Percentiles rank a stretch among this genome's conserved stretches.
Conservation (phyloP, 2,797 vertebrate species). For the Gadopsis bispinosus region DNA sequence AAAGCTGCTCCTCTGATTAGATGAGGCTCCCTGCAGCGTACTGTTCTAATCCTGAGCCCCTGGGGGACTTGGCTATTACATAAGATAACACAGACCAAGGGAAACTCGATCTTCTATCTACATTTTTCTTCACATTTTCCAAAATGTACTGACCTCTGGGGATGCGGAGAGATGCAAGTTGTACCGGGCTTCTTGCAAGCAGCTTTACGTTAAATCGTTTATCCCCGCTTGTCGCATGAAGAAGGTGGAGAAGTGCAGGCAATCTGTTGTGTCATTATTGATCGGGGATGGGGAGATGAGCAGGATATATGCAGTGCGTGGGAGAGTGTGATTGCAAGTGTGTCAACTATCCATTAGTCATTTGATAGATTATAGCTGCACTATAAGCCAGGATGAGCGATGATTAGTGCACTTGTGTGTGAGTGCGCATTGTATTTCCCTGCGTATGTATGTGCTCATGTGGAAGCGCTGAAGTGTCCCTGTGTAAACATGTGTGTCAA, state of each 20-base stretch:
- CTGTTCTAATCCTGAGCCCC: slow-evolving; percentile 47
- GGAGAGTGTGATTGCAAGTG: slow-evolving; percentile 26
- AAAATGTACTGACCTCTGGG: background rate
- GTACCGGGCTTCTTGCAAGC: background rate
- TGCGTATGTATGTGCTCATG: slow-evolving; percentile 9
- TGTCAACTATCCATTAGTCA: slow-evolving; percentile 45
- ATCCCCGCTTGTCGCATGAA: slow-evolving; percentile 25
- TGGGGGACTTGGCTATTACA: slow-evolving; percentile 36
- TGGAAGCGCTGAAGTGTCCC: background rate
- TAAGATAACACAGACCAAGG: slow-evolving; percentile 20
- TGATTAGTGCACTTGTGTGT: slow-evolving; percentile 21
- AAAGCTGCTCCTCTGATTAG: slow-evolving; percentile 29
- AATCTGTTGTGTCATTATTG: slow-evolving; percentile 61
- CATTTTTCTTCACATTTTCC: background rate
- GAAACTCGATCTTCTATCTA: background rate
- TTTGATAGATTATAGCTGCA: slow-evolving; percentile 54
- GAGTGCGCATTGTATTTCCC: slow-evolving; percentile 22
- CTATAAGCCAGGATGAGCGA: slow-evolving; percentile 22
- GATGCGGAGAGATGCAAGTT: background rate
- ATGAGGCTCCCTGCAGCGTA: slow-evolving; percentile 21
- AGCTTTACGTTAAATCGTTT: slow-evolving; percentile 36
- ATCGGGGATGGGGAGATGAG: slow-evolving; percentile 46
- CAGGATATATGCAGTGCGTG: slow-evolving; percentile 30
- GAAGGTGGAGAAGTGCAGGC: slow-evolving; percentile 29
- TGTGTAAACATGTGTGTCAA: slow-evolving; percentile 31